These are phyloP conservation scores for Drosophila suzukii DNA, from an alignment of 1,140 invertebrate species.

Conservation along the genomic window DNA sequence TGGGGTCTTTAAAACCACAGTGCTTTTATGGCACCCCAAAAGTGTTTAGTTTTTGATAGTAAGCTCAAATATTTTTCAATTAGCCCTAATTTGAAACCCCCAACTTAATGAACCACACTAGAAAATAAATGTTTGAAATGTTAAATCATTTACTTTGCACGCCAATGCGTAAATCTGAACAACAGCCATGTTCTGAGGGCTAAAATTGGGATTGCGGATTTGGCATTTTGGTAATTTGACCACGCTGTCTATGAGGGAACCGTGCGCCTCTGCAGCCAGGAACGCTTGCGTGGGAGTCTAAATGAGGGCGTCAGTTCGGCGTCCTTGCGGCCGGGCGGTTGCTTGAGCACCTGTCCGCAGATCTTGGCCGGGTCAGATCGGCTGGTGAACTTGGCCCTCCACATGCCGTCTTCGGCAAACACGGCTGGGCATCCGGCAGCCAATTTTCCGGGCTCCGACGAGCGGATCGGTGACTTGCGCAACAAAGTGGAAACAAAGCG, in stretches of 20 bases:
- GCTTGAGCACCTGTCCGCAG: background rate
- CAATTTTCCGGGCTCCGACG: constrained; percentile 16
- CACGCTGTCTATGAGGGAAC: background rate
- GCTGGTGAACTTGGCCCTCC: background rate
- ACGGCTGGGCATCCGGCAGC: constrained; percentile 10
- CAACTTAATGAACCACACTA: background rate
- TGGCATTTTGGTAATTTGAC: background rate
- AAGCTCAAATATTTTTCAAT: no score
- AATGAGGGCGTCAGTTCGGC: background rate
- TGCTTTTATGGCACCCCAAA: no score
- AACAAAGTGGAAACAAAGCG: constrained; percentile 4
- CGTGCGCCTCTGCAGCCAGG: constrained; percentile 14
- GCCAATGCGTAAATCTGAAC: background rate
- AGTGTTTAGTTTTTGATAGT: no score
- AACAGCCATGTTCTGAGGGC: background rate
- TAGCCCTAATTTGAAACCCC: no score
- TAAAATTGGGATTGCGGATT: background rate
- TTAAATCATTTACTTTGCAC: constrained; percentile 1
- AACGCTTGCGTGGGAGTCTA: constrained; percentile 27
- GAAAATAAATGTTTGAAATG: background rate
- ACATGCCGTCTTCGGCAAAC: constrained; percentile 27
- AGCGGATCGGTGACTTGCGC: constrained; percentile 1
- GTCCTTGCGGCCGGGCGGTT: background rate
- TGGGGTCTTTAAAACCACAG: no score
- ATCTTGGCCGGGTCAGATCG: background rate